Evolutionary conservation across 92 coral and sea anemone genomes (phyloP).

Genomic region (Palythoa caribaeorum): DNA sequence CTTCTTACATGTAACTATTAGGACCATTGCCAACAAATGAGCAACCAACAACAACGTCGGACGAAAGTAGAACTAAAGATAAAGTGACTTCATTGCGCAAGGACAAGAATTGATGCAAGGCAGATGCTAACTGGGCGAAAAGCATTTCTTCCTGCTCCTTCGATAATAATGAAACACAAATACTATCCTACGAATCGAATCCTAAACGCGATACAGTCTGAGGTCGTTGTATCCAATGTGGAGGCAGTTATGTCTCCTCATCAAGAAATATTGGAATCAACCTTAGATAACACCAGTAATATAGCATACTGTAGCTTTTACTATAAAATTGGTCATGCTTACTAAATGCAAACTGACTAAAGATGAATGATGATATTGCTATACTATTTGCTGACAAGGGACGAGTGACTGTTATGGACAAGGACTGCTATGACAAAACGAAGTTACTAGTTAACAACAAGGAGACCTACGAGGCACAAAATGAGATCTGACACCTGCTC

Average conservation of each 20-base stretch:
- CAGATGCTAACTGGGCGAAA: slow-evolving; percentile 54
- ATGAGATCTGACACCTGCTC: slow-evolving; percentile 58
- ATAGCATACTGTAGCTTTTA: slow-evolving; percentile 36
- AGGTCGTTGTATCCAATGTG: slow-evolving; percentile 51
- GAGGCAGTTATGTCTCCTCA: slow-evolving; percentile 56
- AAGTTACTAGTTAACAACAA: slow-evolving; percentile 23
- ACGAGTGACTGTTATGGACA: slow-evolving; percentile 38
- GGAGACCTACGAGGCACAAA: slow-evolving; percentile 38
- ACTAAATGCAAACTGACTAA: slow-evolving; percentile 43
- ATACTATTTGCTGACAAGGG: slow-evolving; percentile 56
- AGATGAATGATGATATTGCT: slow-evolving; percentile 42
- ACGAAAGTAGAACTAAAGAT: too few species aligned
- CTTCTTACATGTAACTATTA: slow-evolving; percentile 55
- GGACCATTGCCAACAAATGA: slow-evolving; percentile 52
- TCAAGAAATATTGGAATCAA: slow-evolving; percentile 15
- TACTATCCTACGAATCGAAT: slow-evolving; percentile 41
- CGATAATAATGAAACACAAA: slow-evolving; percentile 43
- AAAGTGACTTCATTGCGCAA: slow-evolving; percentile 37
- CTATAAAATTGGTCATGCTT: slow-evolving; percentile 23
- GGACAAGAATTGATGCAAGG: slow-evolving; percentile 47
- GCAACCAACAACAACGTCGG: slow-evolving; percentile 46
- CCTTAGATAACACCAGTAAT: slow-evolving; percentile 46
- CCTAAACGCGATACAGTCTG: slow-evolving; percentile 52
- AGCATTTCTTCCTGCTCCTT: slow-evolving; percentile 52
- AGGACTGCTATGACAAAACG: slow-evolving; percentile 29